phyloP scores from a whole-genome alignment of 2,888 invertebrate species.

The Leptopilina syphax region DNA sequence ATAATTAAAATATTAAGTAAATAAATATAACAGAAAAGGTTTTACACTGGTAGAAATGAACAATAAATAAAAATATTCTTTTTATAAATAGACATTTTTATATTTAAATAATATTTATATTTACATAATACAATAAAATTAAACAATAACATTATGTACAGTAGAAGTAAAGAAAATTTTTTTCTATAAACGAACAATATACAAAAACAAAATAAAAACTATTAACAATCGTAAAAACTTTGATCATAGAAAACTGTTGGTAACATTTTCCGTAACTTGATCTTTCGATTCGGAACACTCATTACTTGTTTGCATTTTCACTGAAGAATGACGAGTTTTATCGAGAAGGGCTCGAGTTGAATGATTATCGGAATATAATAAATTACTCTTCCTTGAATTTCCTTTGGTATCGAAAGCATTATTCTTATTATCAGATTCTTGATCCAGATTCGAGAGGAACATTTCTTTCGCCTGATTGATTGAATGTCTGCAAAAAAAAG shows the following conservation, averaged over 20 bases:
- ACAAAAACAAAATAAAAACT: background rate
- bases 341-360: constrained; percentile 10
- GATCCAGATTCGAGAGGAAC: constrained; percentile 56
- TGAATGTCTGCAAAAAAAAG: constrained; percentile 57
- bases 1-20: background rate
- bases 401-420: background rate
- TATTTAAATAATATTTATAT: constrained; percentile 1
- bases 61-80: background rate
- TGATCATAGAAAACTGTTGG: constrained; percentile 54
- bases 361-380: constrained; percentile 45
- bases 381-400: background rate
- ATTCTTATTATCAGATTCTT: constrained; percentile 44
- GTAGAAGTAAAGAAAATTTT: background rate
- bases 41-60: too few species aligned
- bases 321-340: constrained; percentile 53
- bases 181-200: background rate
- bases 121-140: constrained; percentile 2
- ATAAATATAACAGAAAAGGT: background rate
- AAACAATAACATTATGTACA: constrained; percentile 23
- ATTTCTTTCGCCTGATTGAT: constrained; percentile 64
- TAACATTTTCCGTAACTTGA: constrained; percentile 53
- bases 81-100: constrained; percentile 19
- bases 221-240: background rate
- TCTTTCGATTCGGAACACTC: constrained; percentile 56
- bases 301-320: constrained; percentile 58